These are phyloP conservation scores for pig (Sus scrofa) DNA, from an alignment of 2,113 vertebrate species.

Conservation along the genomic window T2T-Sscrofa CM000820.6:134372501-134373000, in stretches of 20 bases:
- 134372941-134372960: background rate
- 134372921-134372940: background rate
- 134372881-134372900: background rate
- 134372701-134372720: background rate
- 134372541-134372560: background rate
- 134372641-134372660: background rate
- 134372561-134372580: background rate
- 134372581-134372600: background rate
- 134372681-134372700: background rate
- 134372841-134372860: background rate
- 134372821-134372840: background rate
- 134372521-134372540: background rate
- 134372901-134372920: background rate
- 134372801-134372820: background rate
- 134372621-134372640: background rate
- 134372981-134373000: too few species aligned
- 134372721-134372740: background rate
- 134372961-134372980: too few species aligned
- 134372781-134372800: too few species aligned
- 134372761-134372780: too few species aligned
- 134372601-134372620: slow-evolving; percentile 22
- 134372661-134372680: background rate
- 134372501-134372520: background rate
- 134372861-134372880: background rate
- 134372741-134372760: background rate